phyloP scores from a whole-genome alignment of 2,797 vertebrate species.

The Mormyrops attenuatus region DNA sequence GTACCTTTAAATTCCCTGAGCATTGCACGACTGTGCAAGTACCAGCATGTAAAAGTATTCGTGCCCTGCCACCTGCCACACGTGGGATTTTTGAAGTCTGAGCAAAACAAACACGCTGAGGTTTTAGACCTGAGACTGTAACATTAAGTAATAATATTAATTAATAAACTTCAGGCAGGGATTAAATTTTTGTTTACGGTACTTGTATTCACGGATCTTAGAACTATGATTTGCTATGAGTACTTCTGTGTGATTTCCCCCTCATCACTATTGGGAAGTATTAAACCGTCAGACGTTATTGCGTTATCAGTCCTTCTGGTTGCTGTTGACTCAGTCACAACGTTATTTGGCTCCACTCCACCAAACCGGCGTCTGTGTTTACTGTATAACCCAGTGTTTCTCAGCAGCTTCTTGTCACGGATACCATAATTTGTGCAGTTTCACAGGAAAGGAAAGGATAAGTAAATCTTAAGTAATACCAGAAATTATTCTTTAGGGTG shows the following conservation, averaged over 20 bases:
- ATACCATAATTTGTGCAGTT: not conserved
- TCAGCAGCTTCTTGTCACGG: not conserved
- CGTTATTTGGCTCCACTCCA: not conserved
- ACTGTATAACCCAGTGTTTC: not conserved
- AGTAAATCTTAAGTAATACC: not conserved
- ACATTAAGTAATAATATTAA: not conserved
- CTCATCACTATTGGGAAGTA: not conserved
- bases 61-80: not conserved
- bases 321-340: not conserved
- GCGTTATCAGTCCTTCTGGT: not conserved
- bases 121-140: not conserved
- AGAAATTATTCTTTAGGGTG: not conserved
- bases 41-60: conserved; percentile 7
- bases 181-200: not conserved
- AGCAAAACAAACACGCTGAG: not conserved
- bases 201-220: not conserved
- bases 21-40: not conserved
- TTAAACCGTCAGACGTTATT: not conserved
- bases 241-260: not conserved
- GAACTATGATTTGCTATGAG: not conserved
- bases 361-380: not conserved
- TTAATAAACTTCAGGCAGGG: not conserved
- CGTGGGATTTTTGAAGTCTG: not conserved
- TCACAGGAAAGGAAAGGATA: not conserved
- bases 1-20: conserved; percentile 2